Conservation (phyloP, 53 echinoderm and acorn worm genomes). For the Antedon mediterranea region DNA sequence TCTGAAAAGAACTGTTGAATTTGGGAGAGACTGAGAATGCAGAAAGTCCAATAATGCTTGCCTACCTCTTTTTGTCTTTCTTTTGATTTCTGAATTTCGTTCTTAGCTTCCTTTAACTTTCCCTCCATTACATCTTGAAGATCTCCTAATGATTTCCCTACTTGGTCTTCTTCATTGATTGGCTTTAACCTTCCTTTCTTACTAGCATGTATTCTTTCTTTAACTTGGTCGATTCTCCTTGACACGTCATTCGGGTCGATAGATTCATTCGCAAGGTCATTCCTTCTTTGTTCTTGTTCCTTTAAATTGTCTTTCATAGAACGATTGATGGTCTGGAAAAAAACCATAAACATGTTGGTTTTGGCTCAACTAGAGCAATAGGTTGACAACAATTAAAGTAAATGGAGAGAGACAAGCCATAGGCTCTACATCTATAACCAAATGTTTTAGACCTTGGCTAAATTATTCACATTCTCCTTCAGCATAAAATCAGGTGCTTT, state of each 20-base stretch:
- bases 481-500: too few relatives aligned
- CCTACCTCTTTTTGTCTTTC: conserved; percentile 49
- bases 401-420: too few relatives aligned
- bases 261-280: conserved; percentile 33
- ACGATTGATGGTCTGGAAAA: conserved; percentile 24
- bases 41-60: too few relatives aligned
- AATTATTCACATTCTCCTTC: too few relatives aligned
- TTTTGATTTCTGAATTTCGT: conserved; percentile 34
- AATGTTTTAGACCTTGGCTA: too few relatives aligned
- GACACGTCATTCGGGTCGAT: conserved; percentile 60
- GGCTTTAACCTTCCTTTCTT: conserved; percentile 13
- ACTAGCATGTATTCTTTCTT: background rate
- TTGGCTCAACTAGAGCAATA: too few relatives aligned
- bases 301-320: conserved; percentile 14
- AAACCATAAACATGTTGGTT: too few relatives aligned
- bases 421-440: too few relatives aligned
- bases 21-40: too few relatives aligned
- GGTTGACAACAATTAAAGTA: too few relatives aligned
- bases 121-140: conserved; percentile 37
- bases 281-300: conserved; percentile 28
- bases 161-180: conserved; percentile 34
- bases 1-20: too few relatives aligned
- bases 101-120: conserved; percentile 23
- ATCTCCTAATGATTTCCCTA: conserved; percentile 52
- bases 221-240: conserved; percentile 35